A percentile compares a stretch with the other conserved stretches of the same genome.
phyloP scores from a whole-genome alignment of 2,888 invertebrate genomes.

The Pantelozetes paolii region DNA sequence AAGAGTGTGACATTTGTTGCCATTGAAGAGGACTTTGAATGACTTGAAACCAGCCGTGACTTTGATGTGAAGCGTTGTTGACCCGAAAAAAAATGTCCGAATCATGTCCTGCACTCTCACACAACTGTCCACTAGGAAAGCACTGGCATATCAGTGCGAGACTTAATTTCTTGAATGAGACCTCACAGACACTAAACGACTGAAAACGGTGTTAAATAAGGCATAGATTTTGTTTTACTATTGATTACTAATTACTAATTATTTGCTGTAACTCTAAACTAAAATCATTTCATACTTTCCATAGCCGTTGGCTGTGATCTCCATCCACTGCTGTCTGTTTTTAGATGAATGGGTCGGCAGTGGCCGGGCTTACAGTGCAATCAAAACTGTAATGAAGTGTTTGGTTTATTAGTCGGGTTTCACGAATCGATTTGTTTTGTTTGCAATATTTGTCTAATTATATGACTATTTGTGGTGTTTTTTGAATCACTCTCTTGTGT shows the following conservation, averaged over 20 bases:
- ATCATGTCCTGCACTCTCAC: neutral
- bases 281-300: neutral
- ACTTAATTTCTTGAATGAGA: neutral
- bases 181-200: neutral
- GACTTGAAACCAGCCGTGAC: constrained; percentile 10
- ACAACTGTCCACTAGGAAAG: neutral
- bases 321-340: neutral
- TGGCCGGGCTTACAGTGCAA: neutral
- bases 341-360: neutral
- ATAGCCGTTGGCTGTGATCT: no score
- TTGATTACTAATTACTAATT: neutral
- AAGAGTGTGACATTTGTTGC: neutral
- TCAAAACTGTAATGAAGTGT: neutral
- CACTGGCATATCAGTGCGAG: neutral
- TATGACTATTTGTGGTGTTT: neutral
- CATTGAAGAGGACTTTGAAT: neutral
- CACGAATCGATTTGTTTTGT: neutral
- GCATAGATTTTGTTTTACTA: neutral
- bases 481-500: neutral
- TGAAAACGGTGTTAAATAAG: neutral
- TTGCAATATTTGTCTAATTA: neutral
- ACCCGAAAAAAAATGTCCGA: constrained; percentile 16
- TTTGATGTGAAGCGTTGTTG: neutral
- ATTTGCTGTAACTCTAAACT: neutral
- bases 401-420: neutral